Conservation (phyloP, 2,888 invertebrate genomes). For the Lycaena phlaeas region DNA sequence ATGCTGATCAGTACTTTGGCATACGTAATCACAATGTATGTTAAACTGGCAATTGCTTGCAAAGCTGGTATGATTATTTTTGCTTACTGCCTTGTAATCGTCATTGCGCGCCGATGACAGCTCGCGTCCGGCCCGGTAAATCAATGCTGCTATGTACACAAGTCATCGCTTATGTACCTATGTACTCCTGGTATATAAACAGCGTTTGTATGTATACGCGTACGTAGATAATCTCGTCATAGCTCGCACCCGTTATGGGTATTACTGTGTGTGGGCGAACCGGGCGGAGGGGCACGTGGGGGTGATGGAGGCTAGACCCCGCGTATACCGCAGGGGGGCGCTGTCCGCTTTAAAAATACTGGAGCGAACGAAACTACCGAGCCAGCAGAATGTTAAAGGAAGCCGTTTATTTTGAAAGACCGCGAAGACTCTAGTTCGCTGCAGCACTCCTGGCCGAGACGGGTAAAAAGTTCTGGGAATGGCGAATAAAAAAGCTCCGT, state of each 20-base stretch:
- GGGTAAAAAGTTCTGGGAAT: constrained; percentile 42
- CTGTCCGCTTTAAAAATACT: constrained; percentile 70
- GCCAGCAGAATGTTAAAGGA: constrained; percentile 54
- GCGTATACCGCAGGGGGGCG: constrained; percentile 55
- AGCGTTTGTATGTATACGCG: constrained; percentile 52
- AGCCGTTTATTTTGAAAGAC: constrained; percentile 63
- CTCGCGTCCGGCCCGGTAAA: constrained; percentile 56
- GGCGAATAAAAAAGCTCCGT: constrained; percentile 34
- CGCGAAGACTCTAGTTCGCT: constrained; percentile 32
- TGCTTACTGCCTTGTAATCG: constrained; percentile 41
- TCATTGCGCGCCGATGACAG: constrained; percentile 56
- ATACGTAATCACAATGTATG: constrained; percentile 8
- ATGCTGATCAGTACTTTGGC: constrained; percentile 6
- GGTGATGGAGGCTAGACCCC: constrained; percentile 29
- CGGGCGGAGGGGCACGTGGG: constrained; percentile 24
- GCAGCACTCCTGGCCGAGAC: constrained; percentile 34
- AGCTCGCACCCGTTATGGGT: constrained; percentile 71
- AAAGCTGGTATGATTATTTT: constrained; percentile 27
- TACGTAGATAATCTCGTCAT: constrained; percentile 72
- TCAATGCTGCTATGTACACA: constrained; percentile 61
- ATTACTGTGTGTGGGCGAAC: constrained; percentile 60
- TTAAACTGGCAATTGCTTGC: constrained; percentile 8
- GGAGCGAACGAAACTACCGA: constrained; percentile 53
- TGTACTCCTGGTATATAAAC: constrained; percentile 52
- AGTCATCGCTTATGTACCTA: constrained; percentile 59